Evolutionary conservation across 2,113 vertebrate species (phyloP).

Genomic region (Pao palembangensis): DNA sequence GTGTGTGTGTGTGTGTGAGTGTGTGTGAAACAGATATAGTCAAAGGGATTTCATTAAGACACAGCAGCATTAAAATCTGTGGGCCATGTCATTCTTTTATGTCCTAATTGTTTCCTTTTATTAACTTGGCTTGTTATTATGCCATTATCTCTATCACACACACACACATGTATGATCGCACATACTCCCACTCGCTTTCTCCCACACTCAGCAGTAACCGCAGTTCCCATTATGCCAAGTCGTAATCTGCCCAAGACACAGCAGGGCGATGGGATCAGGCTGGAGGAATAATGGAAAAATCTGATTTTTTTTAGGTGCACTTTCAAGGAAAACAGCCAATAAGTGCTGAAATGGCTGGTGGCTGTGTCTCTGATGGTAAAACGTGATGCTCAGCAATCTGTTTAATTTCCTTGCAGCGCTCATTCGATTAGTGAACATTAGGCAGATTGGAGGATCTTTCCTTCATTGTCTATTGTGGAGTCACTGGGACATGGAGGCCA

Average conservation of each 20-base stretch:
- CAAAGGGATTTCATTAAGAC: conserved; percentile 56
- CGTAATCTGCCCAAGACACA: conserved; percentile 63
- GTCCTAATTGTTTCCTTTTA: conserved; percentile 71
- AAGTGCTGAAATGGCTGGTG: conserved; percentile 60
- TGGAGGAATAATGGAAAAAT: conserved; percentile 54
- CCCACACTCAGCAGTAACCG: conserved; percentile 60
- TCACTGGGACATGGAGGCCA: conserved; percentile 20
- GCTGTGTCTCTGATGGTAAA: conserved; percentile 53
- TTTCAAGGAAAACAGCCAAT: conserved; percentile 35
- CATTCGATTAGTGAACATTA: conserved; percentile 69
- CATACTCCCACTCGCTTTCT: conserved; percentile 58
- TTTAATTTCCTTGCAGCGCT: conserved; percentile 59
- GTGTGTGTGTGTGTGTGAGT: conserved; percentile 34
- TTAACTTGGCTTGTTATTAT: conserved; percentile 67
- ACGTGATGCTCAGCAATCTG: conserved; percentile 62
- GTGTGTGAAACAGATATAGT: conserved; percentile 43
- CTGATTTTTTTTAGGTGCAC: conserved; percentile 15
- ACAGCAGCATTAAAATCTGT: conserved; percentile 52
- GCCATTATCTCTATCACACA: conserved; percentile 42
- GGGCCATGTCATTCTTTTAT: conserved; percentile 64
- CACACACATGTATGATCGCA: conserved; percentile 29
- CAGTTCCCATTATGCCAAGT: conserved; percentile 58
- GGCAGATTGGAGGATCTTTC: conserved; percentile 59
- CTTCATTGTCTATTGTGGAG: conserved; percentile 54
- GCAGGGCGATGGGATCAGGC: conserved; percentile 57